phyloP scores from a whole-genome alignment of 2,888 invertebrate genomes.

The Cylindroiulus punctatus region DNA sequence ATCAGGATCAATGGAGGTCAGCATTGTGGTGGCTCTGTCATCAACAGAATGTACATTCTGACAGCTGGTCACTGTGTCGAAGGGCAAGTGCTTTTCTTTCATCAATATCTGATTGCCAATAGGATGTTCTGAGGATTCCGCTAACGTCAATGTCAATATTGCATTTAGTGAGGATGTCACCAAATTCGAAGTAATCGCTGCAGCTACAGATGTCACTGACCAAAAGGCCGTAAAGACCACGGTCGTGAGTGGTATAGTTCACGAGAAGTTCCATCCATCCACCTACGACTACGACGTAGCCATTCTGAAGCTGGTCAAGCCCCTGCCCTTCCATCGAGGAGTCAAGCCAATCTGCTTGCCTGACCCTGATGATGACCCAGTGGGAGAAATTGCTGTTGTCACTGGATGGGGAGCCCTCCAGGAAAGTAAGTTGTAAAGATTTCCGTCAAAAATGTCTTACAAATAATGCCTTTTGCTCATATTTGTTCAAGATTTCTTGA shows the following conservation, averaged over 20 bases:
- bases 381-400: constrained; percentile 48
- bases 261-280: constrained; percentile 50
- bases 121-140: background rate
- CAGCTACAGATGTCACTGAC: constrained; percentile 49
- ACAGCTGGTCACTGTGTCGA: constrained; percentile 56
- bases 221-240: constrained; percentile 28
- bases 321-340: constrained; percentile 44
- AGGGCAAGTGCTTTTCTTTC: constrained; percentile 42
- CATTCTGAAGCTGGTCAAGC: constrained; percentile 47
- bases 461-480: too few species aligned
- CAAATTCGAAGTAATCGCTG: constrained; percentile 50
- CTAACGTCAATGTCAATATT: background rate
- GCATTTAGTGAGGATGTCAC: background rate
- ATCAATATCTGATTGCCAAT: background rate
- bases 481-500: too few species aligned
- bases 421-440: constrained; percentile 48
- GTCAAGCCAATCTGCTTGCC: constrained; percentile 54
- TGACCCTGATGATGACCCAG: background rate
- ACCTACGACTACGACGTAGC: constrained; percentile 56
- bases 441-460: background rate
- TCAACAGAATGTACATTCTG: constrained; percentile 51
- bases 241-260: background rate
- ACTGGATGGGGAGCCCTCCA: constrained; percentile 56
- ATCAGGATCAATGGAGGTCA: constrained; percentile 48
- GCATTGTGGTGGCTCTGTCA: constrained; percentile 54